Evolutionary conservation across 2,113 vertebrate genomes (phyloP), one percentile per base, ranked within the genome.

Genomic region (Lanius ludovicianus): DNA sequence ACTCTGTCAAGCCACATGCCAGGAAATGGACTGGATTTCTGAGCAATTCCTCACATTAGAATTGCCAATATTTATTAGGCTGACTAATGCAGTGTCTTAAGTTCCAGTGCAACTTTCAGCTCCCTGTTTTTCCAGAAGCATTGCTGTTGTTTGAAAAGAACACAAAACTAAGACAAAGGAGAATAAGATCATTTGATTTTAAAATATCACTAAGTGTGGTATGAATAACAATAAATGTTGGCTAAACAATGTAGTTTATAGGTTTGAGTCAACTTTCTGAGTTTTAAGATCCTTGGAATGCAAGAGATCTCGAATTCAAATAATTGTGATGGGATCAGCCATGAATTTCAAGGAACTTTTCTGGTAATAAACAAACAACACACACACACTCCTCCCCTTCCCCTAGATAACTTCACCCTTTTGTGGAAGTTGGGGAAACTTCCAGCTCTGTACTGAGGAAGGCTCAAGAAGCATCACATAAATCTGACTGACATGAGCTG

Each of bases 401-500:
- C 19, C 12, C 68, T 15, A 13, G 37, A 13, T 46, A 62, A 41
- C 55, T 57, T 46, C 6, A 75, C 5, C 16, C 46, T 77, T 73
- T 42, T 11, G 23, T 14, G 15, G 21, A 67, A 92, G 23, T 12
- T 37, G 17, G 19, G 20, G 46, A 65, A 83, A 65, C 25, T 74
- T 84, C 14, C 50, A 89, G 21, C 42, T 93, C 80, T 81, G 57
- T 49, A 31, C 46, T 27, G 33, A 65, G 55, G 37, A 69, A 67
- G 19, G 47, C 27, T 81, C 64, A 33, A 42, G 60, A 55, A 71
- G 30, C 16, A 1, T 10, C 49, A 17, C 0, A 1, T 28, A 69
- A 62, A 83, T 80, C 46, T 90, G 90, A 73, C 44, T 95, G 60
- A 15, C 28, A 35, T 33, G 65, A 91, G 62, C 87, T 18, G 67